These are phyloP conservation scores for Cacatua alba DNA, from an alignment of 2,113 vertebrate species.

Conservation along the genomic window DNA sequence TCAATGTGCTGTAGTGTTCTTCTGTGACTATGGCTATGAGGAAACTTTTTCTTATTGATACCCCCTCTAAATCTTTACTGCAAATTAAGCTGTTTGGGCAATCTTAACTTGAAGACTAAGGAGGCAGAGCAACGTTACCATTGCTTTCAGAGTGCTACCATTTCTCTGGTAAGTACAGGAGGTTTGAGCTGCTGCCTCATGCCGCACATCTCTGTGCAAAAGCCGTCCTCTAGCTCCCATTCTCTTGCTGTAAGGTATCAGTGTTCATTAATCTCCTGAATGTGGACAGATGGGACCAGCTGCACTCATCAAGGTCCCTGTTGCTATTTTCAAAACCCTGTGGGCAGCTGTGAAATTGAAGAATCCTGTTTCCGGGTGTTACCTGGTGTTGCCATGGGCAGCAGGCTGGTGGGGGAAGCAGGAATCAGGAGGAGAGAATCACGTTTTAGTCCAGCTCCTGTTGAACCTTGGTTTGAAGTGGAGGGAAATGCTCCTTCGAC, in stretches of 20 bases:
- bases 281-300: not conserved
- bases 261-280: not conserved
- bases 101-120: not conserved
- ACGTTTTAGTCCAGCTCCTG: not conserved
- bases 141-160: not conserved
- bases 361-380: not conserved
- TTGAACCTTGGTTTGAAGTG: not conserved
- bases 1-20: not conserved
- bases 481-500: not conserved
- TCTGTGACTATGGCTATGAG: not conserved
- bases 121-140: not conserved
- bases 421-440: not conserved
- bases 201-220: rapidly evolving
- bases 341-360: not conserved
- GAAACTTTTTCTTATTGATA: not conserved
- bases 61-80: not conserved
- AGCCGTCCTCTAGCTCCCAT: not conserved
- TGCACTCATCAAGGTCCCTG: not conserved
- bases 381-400: not conserved
- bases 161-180: not conserved
- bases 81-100: not conserved
- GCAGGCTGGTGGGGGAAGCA: not conserved
- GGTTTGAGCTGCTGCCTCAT: not conserved
- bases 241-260: not conserved
- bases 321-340: slow-evolving; percentile 21